These are phyloP conservation scores for Vireo griseus DNA, from an alignment of 2,797 vertebrate genomes.

Conservation along the genomic window DNA sequence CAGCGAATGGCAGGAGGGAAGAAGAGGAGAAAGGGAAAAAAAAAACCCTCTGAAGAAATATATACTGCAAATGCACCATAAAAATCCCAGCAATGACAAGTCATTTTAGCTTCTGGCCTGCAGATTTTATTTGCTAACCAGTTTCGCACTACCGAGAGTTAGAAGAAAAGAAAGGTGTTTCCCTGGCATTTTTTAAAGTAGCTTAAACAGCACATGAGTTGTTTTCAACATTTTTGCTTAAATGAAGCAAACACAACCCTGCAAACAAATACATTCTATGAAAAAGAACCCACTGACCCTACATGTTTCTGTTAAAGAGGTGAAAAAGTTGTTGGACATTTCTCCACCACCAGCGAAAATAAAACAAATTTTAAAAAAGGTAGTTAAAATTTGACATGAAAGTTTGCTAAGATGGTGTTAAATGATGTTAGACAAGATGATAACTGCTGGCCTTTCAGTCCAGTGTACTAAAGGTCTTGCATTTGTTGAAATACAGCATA, in stretches of 20 bases:
- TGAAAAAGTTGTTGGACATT: not conserved
- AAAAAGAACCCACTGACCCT: not conserved
- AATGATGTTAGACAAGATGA: constrained; percentile 11
- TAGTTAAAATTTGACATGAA: constrained; percentile 6
- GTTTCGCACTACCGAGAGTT: not conserved
- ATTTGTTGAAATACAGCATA: not conserved
- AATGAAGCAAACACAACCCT: not conserved
- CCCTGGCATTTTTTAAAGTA: not conserved
- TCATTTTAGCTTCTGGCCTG: not conserved
- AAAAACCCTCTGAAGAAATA: not conserved
- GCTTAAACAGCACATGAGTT: not conserved
- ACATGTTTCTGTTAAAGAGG: not conserved
- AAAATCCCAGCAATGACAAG: constrained; percentile 24
- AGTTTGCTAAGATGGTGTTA: not conserved
- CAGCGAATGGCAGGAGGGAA: not conserved
- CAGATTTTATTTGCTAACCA: constrained; percentile 30
- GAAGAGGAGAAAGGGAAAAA: not conserved
- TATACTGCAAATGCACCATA: constrained; percentile 5
- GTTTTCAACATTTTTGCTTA: not conserved
- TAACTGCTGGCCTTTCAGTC: not conserved
- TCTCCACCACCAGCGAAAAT: not conserved
- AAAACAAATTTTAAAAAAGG: not conserved
- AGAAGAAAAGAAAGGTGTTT: constrained; percentile 21
- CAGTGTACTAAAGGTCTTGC: not conserved
- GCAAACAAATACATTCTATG: not conserved